phyloP scores from a whole-genome alignment of 2,797 vertebrate genomes.

The Coregonus sp. region DNA sequence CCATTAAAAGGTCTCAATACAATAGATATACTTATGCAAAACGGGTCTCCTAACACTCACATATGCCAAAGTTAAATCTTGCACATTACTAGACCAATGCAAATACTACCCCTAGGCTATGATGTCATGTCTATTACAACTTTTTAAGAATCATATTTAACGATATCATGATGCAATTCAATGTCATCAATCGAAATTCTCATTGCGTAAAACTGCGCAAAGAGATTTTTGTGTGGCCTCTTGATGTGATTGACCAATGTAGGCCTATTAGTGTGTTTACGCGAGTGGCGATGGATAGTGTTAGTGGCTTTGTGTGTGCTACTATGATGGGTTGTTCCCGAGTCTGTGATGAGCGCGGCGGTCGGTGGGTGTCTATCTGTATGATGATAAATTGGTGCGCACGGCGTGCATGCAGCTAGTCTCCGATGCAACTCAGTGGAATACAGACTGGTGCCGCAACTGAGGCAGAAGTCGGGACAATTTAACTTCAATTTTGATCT shows the following conservation, averaged over 20 bases:
- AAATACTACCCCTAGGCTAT: background rate
- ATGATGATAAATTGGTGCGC: constrained; percentile 10
- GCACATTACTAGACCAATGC: background rate
- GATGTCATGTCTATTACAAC: background rate
- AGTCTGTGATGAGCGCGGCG: background rate
- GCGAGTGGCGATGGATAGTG: background rate
- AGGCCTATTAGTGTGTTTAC: background rate
- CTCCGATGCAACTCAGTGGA: constrained; percentile 5
- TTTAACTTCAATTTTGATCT: background rate
- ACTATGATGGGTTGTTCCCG: background rate
- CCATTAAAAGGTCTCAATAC: too few relatives aligned
- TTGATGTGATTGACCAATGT: background rate
- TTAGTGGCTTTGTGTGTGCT: background rate
- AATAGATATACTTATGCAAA: too few relatives aligned
- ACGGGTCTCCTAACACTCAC: too few relatives aligned
- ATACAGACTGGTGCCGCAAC: background rate
- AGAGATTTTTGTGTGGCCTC: background rate
- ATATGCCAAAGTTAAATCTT: background rate
- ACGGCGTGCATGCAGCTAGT: background rate
- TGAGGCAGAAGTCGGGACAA: constrained; percentile 6
- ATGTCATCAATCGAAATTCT: background rate
- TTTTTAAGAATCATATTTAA: too few relatives aligned
- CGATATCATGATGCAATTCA: background rate
- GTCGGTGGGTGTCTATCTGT: background rate
- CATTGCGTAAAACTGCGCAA: background rate